Percentiles rank a stretch among this genome's conserved stretches.
Conservation (phyloP, 2,888 invertebrate species). For the Drosophila testacea region DNA sequence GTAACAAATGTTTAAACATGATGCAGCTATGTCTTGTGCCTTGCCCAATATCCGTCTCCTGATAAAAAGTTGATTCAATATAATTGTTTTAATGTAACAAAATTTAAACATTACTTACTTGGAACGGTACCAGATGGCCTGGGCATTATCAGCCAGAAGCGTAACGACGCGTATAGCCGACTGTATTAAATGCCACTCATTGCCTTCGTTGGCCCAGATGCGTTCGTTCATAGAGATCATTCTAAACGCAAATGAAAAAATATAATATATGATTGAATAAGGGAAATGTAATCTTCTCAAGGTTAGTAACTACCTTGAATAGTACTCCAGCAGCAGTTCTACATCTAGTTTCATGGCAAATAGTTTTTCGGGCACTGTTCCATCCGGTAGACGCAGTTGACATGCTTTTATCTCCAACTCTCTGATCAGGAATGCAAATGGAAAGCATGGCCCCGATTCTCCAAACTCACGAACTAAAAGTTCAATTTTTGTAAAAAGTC, state of each 20-base stretch:
- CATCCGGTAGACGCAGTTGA: slow-evolving; percentile 89
- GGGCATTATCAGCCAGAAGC: slow-evolving; percentile 88
- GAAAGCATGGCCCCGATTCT: slow-evolving; percentile 94
- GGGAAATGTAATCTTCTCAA: not conserved
- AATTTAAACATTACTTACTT: slow-evolving; percentile 69
- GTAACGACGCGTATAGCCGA: slow-evolving; percentile 91
- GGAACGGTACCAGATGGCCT: slow-evolving; percentile 86
- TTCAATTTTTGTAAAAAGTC: slow-evolving; percentile 91
- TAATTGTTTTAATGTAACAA: not conserved
- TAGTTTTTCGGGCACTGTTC: slow-evolving; percentile 91
- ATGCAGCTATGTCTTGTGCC: slow-evolving; percentile 91
- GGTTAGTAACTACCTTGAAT: slow-evolving; percentile 86
- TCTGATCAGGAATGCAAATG: slow-evolving; percentile 93
- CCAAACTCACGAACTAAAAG: slow-evolving; percentile 91
- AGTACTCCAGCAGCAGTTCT: slow-evolving; percentile 92
- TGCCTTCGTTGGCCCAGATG: slow-evolving; percentile 93
- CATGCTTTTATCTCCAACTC: slow-evolving; percentile 92
- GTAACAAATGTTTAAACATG: slow-evolving; percentile 91
- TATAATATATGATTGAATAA: not conserved
- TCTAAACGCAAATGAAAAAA: slow-evolving; percentile 82
- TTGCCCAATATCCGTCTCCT: slow-evolving; percentile 89
- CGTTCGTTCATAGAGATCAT: slow-evolving; percentile 93
- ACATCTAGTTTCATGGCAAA: slow-evolving; percentile 91
- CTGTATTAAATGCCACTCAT: slow-evolving; percentile 93
- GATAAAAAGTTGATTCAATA: slow-evolving; percentile 23